phyloP scores from a whole-genome alignment of 1,140 invertebrate genomes.

The Dendrolimus kikuchii region DNA sequence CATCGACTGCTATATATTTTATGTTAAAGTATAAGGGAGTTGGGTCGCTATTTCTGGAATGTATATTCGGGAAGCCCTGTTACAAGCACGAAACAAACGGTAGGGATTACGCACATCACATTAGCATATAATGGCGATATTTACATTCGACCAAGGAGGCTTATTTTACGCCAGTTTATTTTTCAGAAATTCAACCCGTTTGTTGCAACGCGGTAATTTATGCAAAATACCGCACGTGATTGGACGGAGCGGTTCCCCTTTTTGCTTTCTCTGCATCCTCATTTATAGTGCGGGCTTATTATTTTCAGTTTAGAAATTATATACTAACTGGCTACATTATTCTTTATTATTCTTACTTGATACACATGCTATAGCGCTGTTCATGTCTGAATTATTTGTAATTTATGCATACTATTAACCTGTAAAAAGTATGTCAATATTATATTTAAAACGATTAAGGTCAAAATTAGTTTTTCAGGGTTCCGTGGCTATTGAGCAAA shows the following conservation, averaged over 20 bases:
- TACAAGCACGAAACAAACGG: conserved; percentile 32
- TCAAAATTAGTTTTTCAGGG: no score
- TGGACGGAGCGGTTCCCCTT: conserved; percentile 32
- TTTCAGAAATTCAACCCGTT: conserved; percentile 47
- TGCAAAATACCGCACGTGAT: conserved; percentile 54
- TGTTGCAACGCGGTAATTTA: conserved; percentile 43
- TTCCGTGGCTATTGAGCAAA: no score
- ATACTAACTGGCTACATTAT: conserved; percentile 6
- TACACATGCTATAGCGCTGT: no score
- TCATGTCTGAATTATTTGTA: no score
- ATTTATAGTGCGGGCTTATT: conserved; percentile 19
- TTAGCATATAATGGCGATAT: conserved; percentile 65
- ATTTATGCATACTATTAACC: no score
- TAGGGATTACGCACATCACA: conserved; percentile 50
- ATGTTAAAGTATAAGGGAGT: conserved; percentile 16
- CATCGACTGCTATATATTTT: conserved; percentile 12
- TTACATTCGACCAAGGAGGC: conserved; percentile 47
- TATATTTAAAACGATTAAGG: no score
- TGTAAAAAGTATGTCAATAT: no score
- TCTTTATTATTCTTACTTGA: no score
- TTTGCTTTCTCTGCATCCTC: conserved; percentile 23
- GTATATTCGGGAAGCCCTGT: conserved; percentile 32
- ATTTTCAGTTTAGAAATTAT: conserved; percentile 19
- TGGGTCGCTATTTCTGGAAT: conserved; percentile 25
- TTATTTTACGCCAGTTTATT: conserved; percentile 52